Evolutionary conservation across 2,797 vertebrate species (phyloP).

Genomic region (Gadopsis bispinosus): DNA sequence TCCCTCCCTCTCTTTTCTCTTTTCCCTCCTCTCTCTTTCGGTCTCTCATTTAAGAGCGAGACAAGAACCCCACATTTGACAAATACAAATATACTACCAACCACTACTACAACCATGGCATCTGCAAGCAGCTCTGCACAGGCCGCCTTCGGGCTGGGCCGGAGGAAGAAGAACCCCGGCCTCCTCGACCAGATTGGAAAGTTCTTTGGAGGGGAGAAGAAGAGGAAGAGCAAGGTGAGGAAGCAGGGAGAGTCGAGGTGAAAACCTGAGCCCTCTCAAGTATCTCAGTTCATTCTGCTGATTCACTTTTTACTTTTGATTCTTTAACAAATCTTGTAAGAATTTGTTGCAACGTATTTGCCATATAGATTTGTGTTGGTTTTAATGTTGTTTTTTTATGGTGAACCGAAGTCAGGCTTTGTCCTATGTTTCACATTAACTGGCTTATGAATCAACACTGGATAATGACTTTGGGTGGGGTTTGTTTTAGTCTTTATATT

Average conservation of each 20-base stretch:
- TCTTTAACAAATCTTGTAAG: constrained; percentile 36
- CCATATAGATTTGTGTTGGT: constrained; percentile 46
- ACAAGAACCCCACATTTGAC: constrained; percentile 58
- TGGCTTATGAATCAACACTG: constrained; percentile 40
- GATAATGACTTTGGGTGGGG: constrained; percentile 65
- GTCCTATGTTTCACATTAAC: constrained; percentile 39
- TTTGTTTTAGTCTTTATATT: constrained; percentile 35
- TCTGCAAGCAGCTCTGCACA: constrained; percentile 94
- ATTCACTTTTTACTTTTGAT: constrained; percentile 53
- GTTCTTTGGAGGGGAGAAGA: constrained; percentile 97
- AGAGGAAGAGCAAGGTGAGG: constrained; percentile 99
- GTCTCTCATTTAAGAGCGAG: constrained; percentile 71
- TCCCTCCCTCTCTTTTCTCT: constrained; percentile 57
- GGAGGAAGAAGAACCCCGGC: constrained; percentile 92
- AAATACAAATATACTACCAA: constrained; percentile 53
- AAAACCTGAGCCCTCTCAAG: constrained; percentile 28
- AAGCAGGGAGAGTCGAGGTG: constrained; percentile 71
- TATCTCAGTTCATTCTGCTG: constrained; percentile 50
- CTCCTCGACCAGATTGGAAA: constrained; percentile 97
- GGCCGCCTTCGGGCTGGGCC: constrained; percentile 85
- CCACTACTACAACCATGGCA: constrained; percentile 88
- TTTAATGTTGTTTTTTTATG: constrained; percentile 55
- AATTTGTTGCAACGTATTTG: constrained; percentile 36
- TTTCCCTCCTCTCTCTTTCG: constrained; percentile 54
- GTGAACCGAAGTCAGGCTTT: constrained; percentile 58